phyloP scores from a whole-genome alignment of 2,888 invertebrate genomes.

The Tridacna gigas region DNA sequence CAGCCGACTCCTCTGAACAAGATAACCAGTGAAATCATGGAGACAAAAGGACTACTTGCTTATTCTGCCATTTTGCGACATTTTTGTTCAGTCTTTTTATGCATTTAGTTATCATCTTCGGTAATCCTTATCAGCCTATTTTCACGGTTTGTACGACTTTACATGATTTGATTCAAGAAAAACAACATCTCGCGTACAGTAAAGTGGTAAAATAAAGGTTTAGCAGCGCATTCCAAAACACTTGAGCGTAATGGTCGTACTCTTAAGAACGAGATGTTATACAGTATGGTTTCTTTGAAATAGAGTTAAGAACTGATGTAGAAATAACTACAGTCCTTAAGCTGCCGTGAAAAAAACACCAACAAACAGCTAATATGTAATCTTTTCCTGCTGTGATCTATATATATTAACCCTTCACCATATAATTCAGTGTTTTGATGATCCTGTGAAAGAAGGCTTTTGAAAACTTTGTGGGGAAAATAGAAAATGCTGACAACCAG shows the following conservation, averaged over 20 bases:
- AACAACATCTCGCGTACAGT: neutral
- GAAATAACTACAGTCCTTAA: slow-evolving; percentile 19
- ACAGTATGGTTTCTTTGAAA: slow-evolving; percentile 2
- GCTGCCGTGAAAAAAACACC: slow-evolving; percentile 1
- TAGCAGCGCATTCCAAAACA: slow-evolving; percentile 22
- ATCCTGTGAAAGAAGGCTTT: neutral
- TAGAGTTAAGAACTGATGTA: slow-evolving; percentile 17
- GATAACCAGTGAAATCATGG: too few species aligned
- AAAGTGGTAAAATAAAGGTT: neutral
- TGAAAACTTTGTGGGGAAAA: neutral
- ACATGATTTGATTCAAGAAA: too few species aligned
- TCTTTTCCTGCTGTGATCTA: neutral
- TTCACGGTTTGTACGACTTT: too few species aligned
- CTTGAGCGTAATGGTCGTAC: slow-evolving; percentile 37
- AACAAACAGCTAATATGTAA: neutral
- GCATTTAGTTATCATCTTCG: too few species aligned
- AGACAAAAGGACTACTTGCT: too few species aligned
- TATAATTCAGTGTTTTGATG: too few species aligned
- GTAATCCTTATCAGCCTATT: too few species aligned
- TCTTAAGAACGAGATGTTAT: slow-evolving; percentile 19
- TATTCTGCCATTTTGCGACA: too few species aligned
- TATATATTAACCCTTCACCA: neutral
- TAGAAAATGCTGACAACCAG: neutral
- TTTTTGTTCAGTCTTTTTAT: too few species aligned
- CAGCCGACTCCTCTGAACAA: too few species aligned